Base-by-base conservation (phyloP, 2,888 invertebrate genomes). In the Phania funesta region DNA sequence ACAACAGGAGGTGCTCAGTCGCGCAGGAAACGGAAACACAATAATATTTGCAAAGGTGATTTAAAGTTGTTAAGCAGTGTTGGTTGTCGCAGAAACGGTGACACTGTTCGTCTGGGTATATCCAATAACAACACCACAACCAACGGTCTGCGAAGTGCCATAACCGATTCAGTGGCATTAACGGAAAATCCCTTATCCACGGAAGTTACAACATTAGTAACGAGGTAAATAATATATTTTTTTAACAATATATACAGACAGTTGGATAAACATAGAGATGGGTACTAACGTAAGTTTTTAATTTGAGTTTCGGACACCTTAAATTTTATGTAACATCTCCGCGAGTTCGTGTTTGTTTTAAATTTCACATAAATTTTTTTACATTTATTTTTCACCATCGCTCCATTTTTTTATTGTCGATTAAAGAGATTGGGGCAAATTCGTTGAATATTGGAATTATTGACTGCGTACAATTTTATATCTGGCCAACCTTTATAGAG, bases 171-270 rank as follows among this genome's bases (percentile, higher is more conserved):
- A 38, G 87, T 90, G 54, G 90, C 87, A 32, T 85, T 90, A 32
- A 90, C 90, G 35, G 91, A 91, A 75, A 90, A 90, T 86, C 90
- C 90, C 68, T 86, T 88, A 85, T 86, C 90, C 73, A 87, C 87
- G 26, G 91, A 90, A 86, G 86, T 89, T 75, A 90, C 89, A 68
- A 87, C 88, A 48, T 85, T 90, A 85, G 88, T 90, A 86, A 87
- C 88, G 87, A 89, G 89, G 87, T 89, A 88, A 88, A 87, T 83
- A 60, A 29, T n/a, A n/a, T n/a, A 41, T 71, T 58, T 24, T 32
- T 1, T 32, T 52, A 1, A 44, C 38, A 6, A 3, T 26, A 62
- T 7, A 26, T 48, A 35, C 1, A 41, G 6, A 41, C 13, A 18
- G 8, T n/a, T 20, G 6, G 3, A 6, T n/a, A 1, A n/a, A n/a